phyloP scores from a whole-genome alignment of 2,113 vertebrate species.

The Hippocampus comes region DNA sequence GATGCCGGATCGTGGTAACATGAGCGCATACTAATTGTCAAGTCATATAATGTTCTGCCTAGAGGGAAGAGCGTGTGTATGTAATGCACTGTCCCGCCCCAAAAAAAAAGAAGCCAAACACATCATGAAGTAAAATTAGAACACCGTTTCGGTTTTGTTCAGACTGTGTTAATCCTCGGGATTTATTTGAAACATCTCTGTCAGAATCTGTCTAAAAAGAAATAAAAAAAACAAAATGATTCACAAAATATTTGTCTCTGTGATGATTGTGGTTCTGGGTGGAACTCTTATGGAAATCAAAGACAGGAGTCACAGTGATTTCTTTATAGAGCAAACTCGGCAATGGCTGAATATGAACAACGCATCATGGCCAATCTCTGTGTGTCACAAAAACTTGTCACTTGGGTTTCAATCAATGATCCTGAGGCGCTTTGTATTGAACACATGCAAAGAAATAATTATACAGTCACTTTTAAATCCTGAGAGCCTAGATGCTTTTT shows the following conservation, averaged over 20 bases:
- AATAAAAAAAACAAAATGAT: not conserved
- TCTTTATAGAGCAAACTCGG: slow-evolving; percentile 32
- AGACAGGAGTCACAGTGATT: slow-evolving; percentile 21
- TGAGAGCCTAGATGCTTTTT: not conserved
- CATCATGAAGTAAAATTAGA: slow-evolving; percentile 34
- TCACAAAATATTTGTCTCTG: slow-evolving; percentile 42
- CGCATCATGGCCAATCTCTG: slow-evolving; percentile 21
- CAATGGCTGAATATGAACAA: slow-evolving; percentile 50
- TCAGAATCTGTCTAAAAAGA: slow-evolving; percentile 21
- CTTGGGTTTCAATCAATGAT: slow-evolving; percentile 37
- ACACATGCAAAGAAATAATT: slow-evolving; percentile 15
- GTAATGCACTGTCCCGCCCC: slow-evolving; percentile 21
- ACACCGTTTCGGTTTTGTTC: slow-evolving; percentile 26
- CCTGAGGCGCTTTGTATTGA: slow-evolving; percentile 10
- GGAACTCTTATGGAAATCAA: slow-evolving; percentile 24
- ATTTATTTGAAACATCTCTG: slow-evolving; percentile 20
- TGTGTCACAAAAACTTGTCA: slow-evolving; percentile 21
- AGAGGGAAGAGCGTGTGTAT: slow-evolving; percentile 35
- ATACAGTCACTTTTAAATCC: not conserved
- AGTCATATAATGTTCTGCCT: slow-evolving; percentile 33
- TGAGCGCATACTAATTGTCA: slow-evolving; percentile 30
- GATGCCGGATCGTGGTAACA: slow-evolving; percentile 31
- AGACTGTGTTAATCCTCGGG: slow-evolving; percentile 12
- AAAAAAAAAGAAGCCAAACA: slow-evolving; percentile 40
- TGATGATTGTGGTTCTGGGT: slow-evolving; percentile 38